Conservation (phyloP, 2,888 invertebrate genomes). For the Brachynemurus nebulosus region DNA sequence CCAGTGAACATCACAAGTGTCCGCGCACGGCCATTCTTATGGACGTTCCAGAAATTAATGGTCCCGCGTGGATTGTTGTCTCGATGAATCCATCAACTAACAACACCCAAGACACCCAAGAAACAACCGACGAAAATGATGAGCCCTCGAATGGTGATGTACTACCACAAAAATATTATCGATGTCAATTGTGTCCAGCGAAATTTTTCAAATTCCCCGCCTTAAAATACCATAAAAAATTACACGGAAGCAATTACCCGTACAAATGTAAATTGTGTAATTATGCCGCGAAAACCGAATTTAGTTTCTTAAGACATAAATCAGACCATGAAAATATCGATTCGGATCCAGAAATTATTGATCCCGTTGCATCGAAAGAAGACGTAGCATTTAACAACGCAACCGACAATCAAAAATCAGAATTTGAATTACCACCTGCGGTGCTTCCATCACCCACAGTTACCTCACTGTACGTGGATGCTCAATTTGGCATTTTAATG, state of each 20-base stretch:
- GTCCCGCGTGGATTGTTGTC: slow-evolving; percentile 35
- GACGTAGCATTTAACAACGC: not conserved
- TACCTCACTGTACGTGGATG: slow-evolving; percentile 40
- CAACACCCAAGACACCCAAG: slow-evolving; percentile 17
- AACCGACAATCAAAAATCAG: slow-evolving; percentile 31
- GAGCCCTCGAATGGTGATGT: slow-evolving; percentile 11
- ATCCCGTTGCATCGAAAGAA: not conserved
- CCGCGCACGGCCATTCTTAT: slow-evolving; percentile 40
- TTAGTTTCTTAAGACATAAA: slow-evolving; percentile 53
- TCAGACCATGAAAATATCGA: slow-evolving; percentile 30
- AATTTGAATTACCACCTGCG: slow-evolving; percentile 36
- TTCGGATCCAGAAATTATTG: slow-evolving; percentile 21
- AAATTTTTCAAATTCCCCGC: slow-evolving; percentile 59
- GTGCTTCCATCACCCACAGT: slow-evolving; percentile 27
- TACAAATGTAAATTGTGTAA: slow-evolving; percentile 58
- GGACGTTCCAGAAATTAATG: slow-evolving; percentile 27
- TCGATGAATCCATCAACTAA: slow-evolving; percentile 21
- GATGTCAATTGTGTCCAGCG: slow-evolving; percentile 53
- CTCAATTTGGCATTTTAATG: slow-evolving; percentile 52
- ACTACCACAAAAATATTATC: slow-evolving; percentile 28
- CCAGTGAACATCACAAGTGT: slow-evolving; percentile 47
- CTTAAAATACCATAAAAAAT: slow-evolving; percentile 51
- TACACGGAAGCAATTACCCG: slow-evolving; percentile 48
- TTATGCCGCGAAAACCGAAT: slow-evolving; percentile 52
- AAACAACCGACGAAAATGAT: slow-evolving; percentile 7